These are phyloP conservation scores for Zophobas atratus DNA, from an alignment of 1,140 invertebrate genomes.

Conservation along the genomic window DNA sequence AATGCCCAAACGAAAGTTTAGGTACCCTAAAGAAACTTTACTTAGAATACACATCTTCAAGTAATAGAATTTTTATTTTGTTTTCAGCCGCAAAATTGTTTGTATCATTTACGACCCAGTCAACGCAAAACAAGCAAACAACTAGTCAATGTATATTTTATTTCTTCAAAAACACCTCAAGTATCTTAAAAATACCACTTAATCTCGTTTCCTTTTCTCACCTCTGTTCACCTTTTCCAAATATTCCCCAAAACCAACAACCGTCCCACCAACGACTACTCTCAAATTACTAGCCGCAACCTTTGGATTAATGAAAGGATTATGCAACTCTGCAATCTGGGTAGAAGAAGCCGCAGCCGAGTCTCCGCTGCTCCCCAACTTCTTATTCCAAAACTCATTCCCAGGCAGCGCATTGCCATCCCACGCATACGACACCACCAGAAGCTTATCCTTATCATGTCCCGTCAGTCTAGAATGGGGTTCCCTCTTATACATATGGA, in stretches of 20 bases:
- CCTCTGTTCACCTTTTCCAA: not conserved
- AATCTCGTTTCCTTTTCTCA: slow-evolving; percentile 16
- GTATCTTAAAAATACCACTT: not conserved
- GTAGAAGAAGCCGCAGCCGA: slow-evolving; percentile 76
- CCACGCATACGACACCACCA: slow-evolving; percentile 79
- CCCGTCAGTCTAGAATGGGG: slow-evolving; percentile 67
- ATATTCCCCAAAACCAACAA: slow-evolving; percentile 1
- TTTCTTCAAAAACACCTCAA: too few relatives aligned
- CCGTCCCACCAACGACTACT: slow-evolving; percentile 42
- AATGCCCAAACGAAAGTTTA: too few relatives aligned
- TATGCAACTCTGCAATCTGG: slow-evolving; percentile 74
- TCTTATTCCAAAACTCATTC: slow-evolving; percentile 72
- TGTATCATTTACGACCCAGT: not conserved
- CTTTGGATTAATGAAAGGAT: slow-evolving; percentile 70
- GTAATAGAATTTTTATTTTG: too few relatives aligned
- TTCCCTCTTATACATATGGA: slow-evolving; percentile 67
- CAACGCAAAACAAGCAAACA: too few relatives aligned
- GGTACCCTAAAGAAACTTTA: too few relatives aligned
- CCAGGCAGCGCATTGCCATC: slow-evolving; percentile 79
- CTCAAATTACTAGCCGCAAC: slow-evolving; percentile 55
- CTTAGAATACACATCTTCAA: too few relatives aligned
- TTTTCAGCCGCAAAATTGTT: too few relatives aligned
- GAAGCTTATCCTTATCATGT: slow-evolving; percentile 68
- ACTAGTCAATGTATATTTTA: too few relatives aligned
- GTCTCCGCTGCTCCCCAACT: slow-evolving; percentile 72